Evolutionary conservation across 2,888 invertebrate genomes (phyloP).

Genomic region (Paralinhomoeus sp.): DNA sequence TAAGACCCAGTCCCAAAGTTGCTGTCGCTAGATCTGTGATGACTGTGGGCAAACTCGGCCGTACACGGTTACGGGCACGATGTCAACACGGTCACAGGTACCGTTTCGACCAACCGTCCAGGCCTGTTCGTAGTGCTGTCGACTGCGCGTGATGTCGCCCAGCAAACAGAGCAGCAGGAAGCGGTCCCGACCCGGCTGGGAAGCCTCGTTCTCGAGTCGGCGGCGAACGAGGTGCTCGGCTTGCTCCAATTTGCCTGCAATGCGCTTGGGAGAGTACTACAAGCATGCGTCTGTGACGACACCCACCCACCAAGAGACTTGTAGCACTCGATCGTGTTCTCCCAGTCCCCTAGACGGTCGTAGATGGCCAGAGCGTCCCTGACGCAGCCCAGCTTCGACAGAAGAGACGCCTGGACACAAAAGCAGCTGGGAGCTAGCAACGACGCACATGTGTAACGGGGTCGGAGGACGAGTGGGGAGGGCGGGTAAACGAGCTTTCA

Average conservation of each 20-base stretch:
- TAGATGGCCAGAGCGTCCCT: slow-evolving; percentile 29
- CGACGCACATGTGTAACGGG: too few species aligned
- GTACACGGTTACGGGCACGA: too few species aligned
- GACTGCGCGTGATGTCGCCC: slow-evolving; percentile 63
- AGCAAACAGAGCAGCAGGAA: slow-evolving; percentile 67
- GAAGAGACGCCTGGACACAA: not conserved
- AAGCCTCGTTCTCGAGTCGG: slow-evolving; percentile 43
- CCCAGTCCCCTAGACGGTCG: slow-evolving; percentile 51
- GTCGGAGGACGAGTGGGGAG: too few species aligned
- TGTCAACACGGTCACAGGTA: too few species aligned
- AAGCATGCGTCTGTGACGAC: too few species aligned
- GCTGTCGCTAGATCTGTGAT: too few species aligned
- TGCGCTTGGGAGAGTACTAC: too few species aligned
- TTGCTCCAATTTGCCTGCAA: slow-evolving; percentile 61
- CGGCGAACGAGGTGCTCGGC: slow-evolving; percentile 67
- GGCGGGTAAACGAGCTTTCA: too few species aligned
- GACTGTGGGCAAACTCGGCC: too few species aligned
- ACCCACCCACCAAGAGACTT: too few species aligned
- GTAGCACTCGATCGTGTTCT: slow-evolving; percentile 74
- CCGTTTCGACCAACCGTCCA: slow-evolving; percentile 52
- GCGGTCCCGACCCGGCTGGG: slow-evolving; percentile 40
- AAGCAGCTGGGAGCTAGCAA: not conserved
- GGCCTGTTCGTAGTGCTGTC: slow-evolving; percentile 57
- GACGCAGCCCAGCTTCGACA: slow-evolving; percentile 23
- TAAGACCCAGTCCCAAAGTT: too few species aligned